phyloP scores from a whole-genome alignment of 2,888 invertebrate species.

The Pyrrhia umbra region DNA sequence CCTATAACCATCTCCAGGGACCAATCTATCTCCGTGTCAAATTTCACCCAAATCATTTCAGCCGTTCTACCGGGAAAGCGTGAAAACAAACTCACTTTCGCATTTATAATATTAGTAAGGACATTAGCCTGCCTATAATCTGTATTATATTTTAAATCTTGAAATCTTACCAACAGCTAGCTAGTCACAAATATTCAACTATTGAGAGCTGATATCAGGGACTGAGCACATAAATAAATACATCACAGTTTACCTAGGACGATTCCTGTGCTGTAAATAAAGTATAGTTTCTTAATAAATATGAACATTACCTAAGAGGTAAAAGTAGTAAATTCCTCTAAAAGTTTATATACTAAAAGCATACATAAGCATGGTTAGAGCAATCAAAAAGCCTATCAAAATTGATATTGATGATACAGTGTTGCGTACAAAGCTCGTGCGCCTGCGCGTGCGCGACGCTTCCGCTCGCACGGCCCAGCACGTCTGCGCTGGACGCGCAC shows the following conservation, averaged over 20 bases:
- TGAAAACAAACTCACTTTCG: too few relatives aligned
- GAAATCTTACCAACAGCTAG: background rate
- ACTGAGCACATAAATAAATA: conserved; percentile 4
- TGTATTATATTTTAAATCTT: too few relatives aligned
- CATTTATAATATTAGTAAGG: background rate
- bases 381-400: background rate
- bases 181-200: background rate
- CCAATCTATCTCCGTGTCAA: too few relatives aligned
- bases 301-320: conserved; percentile 25
- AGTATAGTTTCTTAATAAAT: conserved; percentile 16
- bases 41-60: too few relatives aligned
- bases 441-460: background rate
- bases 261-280: conserved; percentile 21
- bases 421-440: background rate
- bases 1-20: too few relatives aligned
- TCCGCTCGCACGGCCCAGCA: background rate
- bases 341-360: conserved; percentile 27
- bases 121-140: too few relatives aligned
- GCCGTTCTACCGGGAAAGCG: too few relatives aligned
- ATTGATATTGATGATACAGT: background rate
- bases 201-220: background rate
- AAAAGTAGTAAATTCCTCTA: conserved; percentile 41
- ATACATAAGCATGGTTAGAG: background rate
- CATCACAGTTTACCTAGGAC: conserved; percentile 17
- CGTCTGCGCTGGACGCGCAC: background rate